Evolutionary conservation across 1,140 invertebrate genomes (phyloP).

Genomic region (Cotesia glomerata): DNA sequence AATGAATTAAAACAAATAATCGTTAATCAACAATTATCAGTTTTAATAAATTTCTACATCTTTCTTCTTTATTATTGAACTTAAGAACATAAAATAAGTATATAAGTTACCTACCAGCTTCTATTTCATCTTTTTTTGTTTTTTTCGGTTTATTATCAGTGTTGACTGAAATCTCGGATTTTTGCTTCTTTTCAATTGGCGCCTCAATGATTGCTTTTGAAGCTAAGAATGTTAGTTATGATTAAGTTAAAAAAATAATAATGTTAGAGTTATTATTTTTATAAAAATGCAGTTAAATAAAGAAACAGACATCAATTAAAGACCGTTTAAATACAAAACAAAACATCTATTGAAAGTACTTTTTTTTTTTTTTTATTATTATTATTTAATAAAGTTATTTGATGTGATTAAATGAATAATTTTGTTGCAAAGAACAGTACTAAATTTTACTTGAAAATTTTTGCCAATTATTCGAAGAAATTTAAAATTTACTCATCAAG

Average conservation of each 20-base stretch:
- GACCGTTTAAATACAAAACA: too few relatives aligned
- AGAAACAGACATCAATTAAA: background rate
- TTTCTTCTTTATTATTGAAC: background rate
- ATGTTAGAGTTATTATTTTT: slow-evolving; percentile 14
- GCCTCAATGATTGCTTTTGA: slow-evolving; percentile 56
- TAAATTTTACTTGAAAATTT: too few relatives aligned
- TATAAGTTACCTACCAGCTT: slow-evolving; percentile 51
- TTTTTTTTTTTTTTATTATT: too few relatives aligned
- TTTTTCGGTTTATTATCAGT: slow-evolving; percentile 55
- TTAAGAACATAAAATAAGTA: background rate
- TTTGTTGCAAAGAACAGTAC: too few relatives aligned
- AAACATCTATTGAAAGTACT: background rate
- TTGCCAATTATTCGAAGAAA: too few relatives aligned
- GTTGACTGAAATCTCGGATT: slow-evolving; percentile 43
- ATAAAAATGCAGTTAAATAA: background rate
- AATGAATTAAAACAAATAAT: too few relatives aligned
- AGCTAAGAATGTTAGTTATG: slow-evolving; percentile 39
- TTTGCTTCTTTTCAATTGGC: slow-evolving; percentile 45
- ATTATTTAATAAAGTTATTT: too few relatives aligned
- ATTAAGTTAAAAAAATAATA: slow-evolving; percentile 7
- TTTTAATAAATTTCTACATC: background rate
- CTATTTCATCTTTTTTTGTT: slow-evolving; percentile 48
- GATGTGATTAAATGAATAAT: too few relatives aligned
- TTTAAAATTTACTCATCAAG: too few relatives aligned
- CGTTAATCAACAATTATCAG: too few relatives aligned